Evolutionary conservation across 2,797 vertebrate genomes (phyloP), one percentile per base, ranked within the genome.

Genomic region (Podargus strigoides): DNA sequence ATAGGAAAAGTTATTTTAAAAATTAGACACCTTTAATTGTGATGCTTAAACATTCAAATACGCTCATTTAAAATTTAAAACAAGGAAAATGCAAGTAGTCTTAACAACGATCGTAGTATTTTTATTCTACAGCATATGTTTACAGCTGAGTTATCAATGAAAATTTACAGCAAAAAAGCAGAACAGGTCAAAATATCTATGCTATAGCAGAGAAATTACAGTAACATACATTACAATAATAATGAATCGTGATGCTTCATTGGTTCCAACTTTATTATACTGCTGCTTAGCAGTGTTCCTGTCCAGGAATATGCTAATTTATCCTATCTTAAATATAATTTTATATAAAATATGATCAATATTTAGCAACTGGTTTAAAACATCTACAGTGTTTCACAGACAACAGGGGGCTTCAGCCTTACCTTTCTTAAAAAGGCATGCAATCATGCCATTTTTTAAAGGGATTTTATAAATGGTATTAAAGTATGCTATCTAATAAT

Each of bases 221-320:
- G 56, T 53, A 87, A 47, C 27, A 27, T 82, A 55, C 53, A 64
- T 34, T 77, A 85, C 64, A 87, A 80, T 73, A 86, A 53, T 80
- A 94, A 87, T 67, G 81, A 87, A 66, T 78, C 9, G 21, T 20
- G 39, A 24, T 83, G 30, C 28, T 79, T 85, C n/a, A 28, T 63
- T 95, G 30, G n/a, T 85, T 94, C 85, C 68, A 88, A n/a, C 74
- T 92, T 93, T 59, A 55, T 91, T 91, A 53, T 72, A 47, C 44
- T 82, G 52, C n/a, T 72, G 18, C 32, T 59, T 94, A 89, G 28
- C 21, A 55, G 21, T 49, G 26, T 87, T 92, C 26, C 28, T 92
- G 46, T 68, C 60, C 53, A 62, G 21, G 32, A 93, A 64, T 75
- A 55, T 55, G 62, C 8, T 24, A 87, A 44, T 91, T 92, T 92